These are phyloP conservation scores for Desmophyllum pertusum DNA, from an alignment of 92 coral and sea anemone species.

Conservation along the genomic window DNA sequence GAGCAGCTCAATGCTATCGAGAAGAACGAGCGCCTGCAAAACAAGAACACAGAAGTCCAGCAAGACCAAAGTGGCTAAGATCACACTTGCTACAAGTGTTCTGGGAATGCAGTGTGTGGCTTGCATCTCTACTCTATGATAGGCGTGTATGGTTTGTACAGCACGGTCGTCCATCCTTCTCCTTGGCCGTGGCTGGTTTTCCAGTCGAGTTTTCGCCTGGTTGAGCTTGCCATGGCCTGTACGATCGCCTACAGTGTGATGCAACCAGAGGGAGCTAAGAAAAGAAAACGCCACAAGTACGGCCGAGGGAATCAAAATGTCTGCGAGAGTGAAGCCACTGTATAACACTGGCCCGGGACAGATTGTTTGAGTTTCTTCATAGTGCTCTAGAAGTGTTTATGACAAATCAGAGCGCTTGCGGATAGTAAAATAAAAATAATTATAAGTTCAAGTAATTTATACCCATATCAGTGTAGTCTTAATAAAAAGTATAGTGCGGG, in stretches of 20 bases:
- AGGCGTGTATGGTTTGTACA: slow-evolving; percentile 77
- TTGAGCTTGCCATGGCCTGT: slow-evolving; percentile 78
- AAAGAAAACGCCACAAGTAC: background rate
- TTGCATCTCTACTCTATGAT: slow-evolving; percentile 85
- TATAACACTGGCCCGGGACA: too few species aligned
- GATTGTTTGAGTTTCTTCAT: background rate
- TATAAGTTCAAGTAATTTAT: background rate
- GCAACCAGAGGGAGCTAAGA: slow-evolving; percentile 46
- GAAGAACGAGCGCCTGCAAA: background rate
- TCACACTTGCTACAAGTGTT: slow-evolving; percentile 69
- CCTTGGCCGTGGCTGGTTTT: slow-evolving; percentile 96
- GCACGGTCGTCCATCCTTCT: slow-evolving; percentile 65
- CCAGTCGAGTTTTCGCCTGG: slow-evolving; percentile 80
- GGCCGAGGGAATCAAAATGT: background rate
- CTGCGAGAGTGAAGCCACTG: background rate
- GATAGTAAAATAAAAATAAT: too few species aligned
- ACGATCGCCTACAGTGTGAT: slow-evolving; percentile 82
- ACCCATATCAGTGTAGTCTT: background rate
- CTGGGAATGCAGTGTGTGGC: slow-evolving; percentile 69
- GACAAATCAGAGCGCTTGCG: background rate
- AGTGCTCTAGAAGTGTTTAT: too few species aligned
- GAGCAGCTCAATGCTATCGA: slow-evolving; percentile 19
- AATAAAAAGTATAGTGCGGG: background rate
- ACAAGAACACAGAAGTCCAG: slow-evolving; percentile 8
- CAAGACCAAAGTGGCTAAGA: slow-evolving; percentile 69